Percentiles rank a stretch among this genome's conserved stretches.
Evolutionary conservation across 2,113 vertebrate genomes (phyloP).

Genomic region (Dendropsophus ebraccatus): DNA sequence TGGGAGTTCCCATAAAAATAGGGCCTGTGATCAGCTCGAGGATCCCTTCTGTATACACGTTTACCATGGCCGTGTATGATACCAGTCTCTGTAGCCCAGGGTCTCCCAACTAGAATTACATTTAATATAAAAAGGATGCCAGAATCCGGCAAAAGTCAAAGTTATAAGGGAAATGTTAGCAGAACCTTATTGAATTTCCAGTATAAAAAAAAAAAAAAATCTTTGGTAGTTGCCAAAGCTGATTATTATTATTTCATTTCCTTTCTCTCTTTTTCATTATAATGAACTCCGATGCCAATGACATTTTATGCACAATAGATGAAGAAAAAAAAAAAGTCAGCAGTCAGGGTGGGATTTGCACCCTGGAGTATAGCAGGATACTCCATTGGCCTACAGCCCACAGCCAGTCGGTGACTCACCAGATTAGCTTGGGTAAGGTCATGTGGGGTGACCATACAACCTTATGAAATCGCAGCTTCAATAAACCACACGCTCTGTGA

Average conservation of each 20-base stretch:
- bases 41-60: background rate
- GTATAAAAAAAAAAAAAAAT: background rate
- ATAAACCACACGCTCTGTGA: background rate
- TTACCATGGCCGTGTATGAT: background rate
- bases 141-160: background rate
- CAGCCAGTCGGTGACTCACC: background rate
- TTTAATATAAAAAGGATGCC: background rate
- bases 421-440: background rate
- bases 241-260: slow-evolving; percentile 6
- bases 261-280: background rate
- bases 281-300: background rate
- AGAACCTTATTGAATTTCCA: slow-evolving; percentile 9
- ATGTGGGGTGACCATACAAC: slow-evolving; percentile 5
- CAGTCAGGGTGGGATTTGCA: background rate
- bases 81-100: background rate
- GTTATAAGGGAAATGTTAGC: background rate
- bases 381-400: background rate
- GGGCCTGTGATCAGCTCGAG: background rate
- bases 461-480: background rate
- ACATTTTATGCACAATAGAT: background rate
- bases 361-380: background rate
- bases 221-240: background rate
- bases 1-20: background rate
- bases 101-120: background rate
- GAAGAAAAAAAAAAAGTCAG: slow-evolving; percentile 1